Evolutionary conservation across 1,140 invertebrate species (phyloP), one percentile per base, ranked within the genome.

Genomic region (Euglossa dilemma): DNA sequence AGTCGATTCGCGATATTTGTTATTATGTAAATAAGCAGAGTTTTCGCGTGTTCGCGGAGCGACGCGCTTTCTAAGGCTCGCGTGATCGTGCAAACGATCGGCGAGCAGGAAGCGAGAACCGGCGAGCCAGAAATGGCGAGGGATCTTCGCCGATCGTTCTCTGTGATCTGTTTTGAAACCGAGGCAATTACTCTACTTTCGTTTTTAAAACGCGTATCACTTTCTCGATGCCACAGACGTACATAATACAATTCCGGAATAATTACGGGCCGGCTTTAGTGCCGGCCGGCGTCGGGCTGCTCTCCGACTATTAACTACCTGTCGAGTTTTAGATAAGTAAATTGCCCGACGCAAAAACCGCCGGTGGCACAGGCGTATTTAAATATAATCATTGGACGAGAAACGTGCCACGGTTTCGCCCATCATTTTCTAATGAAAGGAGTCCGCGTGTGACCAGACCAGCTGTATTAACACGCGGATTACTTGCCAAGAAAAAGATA

Each of bases 1-100:
- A 45, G 23, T 18, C 7, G 54, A 59, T 74, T 25, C 36, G 6
- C 16, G 23, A 54, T 54, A 80, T 73, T 50, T 11, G 71, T 80
- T 73, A 54, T 56, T 56, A 78, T 64, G 43, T 25, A 57, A 43
- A 69, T 28, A 36, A 36, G 20, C 2, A 2, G 16, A 25, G 78
- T 71, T 72, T 72, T 81, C 63, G 36, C 72, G 47, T 73, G 71
- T 57, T n/a, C 12, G 54, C 6, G 28, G 16, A 14, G 2, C 16
- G 54, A 45, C 43, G n/a, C 36, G 74, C 59, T 76, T 74, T 52
- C 71, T 43, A n/a, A 50, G 50, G 71, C 50, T 81, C 79, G 79
- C 79, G 79, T 81, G 79, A 81, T 73, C 70, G 70, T 75, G 71
- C 71, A 54, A 64, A 74, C 50, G 59, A 64, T 80, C 36, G 18